phyloP scores from a whole-genome alignment of 2,888 invertebrate genomes.

The Bhutanitis thaidina region DNA sequence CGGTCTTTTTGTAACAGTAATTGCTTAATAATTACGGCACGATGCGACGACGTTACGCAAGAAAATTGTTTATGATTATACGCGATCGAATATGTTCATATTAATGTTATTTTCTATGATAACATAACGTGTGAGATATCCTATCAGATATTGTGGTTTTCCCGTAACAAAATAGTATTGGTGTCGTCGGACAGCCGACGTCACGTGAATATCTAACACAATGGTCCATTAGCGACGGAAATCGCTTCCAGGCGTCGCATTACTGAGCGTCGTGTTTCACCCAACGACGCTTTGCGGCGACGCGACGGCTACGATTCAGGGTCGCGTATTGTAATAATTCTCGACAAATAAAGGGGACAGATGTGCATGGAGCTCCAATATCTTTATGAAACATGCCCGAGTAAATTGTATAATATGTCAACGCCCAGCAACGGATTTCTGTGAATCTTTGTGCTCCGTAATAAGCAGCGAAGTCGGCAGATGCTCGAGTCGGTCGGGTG shows the following conservation, averaged over 20 bases:
- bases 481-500: background rate
- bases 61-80: background rate
- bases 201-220: constrained; percentile 10
- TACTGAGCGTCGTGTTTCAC: constrained; percentile 12
- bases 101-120: too few species aligned
- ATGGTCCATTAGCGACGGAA: constrained; percentile 19
- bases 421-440: constrained; percentile 1
- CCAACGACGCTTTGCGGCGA: background rate
- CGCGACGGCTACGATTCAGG: background rate
- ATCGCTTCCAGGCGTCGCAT: constrained; percentile 5
- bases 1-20: constrained; percentile 2
- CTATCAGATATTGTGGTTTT: background rate
- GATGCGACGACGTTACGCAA: background rate
- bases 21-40: background rate
- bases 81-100: background rate
- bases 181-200: background rate
- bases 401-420: constrained; percentile 14
- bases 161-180: background rate
- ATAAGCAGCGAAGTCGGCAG: background rate
- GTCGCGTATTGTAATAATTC: background rate
- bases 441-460: constrained; percentile 2
- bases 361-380: background rate
- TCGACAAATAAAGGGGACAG: too few species aligned
- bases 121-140: background rate
- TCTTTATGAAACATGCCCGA: constrained; percentile 5